phyloP scores from a whole-genome alignment of 1,140 invertebrate species.

The Phymorhynchus buccinoides region DNA sequence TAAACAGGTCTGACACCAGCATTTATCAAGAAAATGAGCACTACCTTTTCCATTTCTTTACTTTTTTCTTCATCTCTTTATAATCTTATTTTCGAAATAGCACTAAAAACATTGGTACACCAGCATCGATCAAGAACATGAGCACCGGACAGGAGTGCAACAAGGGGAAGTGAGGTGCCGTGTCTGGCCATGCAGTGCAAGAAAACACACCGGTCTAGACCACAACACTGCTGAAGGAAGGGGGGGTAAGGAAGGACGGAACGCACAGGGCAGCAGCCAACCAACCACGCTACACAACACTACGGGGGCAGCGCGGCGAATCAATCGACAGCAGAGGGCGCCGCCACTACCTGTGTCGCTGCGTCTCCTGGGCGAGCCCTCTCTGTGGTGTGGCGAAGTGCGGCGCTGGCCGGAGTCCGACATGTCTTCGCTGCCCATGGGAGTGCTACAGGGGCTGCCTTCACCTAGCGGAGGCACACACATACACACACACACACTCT shows the following conservation, averaged over 20 bases:
- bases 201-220: not conserved
- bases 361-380: conserved; percentile 51
- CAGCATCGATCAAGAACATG: not conserved
- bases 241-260: no score
- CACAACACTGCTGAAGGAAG: conserved; percentile 1
- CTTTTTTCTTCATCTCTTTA: no score
- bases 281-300: not conserved
- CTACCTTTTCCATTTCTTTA: no score
- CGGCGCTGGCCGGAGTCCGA: conserved; percentile 53
- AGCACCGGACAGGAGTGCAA: not conserved
- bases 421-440: conserved; percentile 65
- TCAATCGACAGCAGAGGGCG: conserved; percentile 15
- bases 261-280: not conserved
- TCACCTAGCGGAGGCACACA: conserved; percentile 66
- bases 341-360: conserved; percentile 58
- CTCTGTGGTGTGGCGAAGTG: conserved; percentile 46
- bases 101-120: not conserved
- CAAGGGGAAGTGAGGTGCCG: not conserved
- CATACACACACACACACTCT: no score
- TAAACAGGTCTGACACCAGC: no score
- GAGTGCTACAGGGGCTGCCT: conserved; percentile 84
- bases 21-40: no score
- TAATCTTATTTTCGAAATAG: no score
- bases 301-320: not conserved
- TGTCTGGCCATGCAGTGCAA: conserved; percentile 28